Evolutionary conservation across 1,140 invertebrate genomes (phyloP).

Genomic region (Bombus breviceps): DNA sequence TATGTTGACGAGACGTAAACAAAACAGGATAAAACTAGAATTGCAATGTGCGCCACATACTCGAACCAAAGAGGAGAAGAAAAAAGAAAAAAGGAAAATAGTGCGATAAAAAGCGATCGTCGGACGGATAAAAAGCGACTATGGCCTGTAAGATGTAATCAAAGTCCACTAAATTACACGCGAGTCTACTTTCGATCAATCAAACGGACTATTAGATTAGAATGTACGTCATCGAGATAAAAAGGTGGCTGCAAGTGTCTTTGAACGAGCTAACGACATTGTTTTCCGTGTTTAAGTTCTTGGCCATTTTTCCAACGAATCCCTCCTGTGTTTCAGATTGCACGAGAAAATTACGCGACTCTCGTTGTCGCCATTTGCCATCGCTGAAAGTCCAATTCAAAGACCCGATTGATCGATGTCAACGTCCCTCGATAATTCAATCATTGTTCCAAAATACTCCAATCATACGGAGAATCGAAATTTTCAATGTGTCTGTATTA

Average conservation of each 20-base stretch:
- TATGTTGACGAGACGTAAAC: no score
- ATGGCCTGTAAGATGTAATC: constrained; percentile 32
- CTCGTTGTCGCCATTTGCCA: background rate
- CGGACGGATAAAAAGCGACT: background rate
- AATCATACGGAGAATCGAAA: background rate
- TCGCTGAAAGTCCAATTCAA: background rate
- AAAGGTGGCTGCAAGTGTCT: background rate
- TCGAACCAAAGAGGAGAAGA: background rate
- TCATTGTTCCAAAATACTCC: no score
- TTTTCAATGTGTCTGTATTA: background rate
- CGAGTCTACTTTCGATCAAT: constrained; percentile 24
- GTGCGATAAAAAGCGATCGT: background rate
- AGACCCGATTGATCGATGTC: background rate
- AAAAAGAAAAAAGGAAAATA: background rate
- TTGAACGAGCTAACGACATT: constrained; percentile 24
- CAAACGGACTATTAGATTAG: constrained; percentile 23
- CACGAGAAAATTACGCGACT: background rate
- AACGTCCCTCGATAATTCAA: background rate
- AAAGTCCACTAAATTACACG: constrained; percentile 28
- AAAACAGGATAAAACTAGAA: background rate
- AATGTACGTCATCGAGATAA: background rate
- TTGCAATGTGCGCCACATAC: background rate
- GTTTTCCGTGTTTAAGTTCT: background rate
- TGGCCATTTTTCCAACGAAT: background rate
- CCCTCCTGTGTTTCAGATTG: background rate